phyloP scores from a whole-genome alignment of 1,140 invertebrate genomes.

The Macrosteles quadrilineatus region DNA sequence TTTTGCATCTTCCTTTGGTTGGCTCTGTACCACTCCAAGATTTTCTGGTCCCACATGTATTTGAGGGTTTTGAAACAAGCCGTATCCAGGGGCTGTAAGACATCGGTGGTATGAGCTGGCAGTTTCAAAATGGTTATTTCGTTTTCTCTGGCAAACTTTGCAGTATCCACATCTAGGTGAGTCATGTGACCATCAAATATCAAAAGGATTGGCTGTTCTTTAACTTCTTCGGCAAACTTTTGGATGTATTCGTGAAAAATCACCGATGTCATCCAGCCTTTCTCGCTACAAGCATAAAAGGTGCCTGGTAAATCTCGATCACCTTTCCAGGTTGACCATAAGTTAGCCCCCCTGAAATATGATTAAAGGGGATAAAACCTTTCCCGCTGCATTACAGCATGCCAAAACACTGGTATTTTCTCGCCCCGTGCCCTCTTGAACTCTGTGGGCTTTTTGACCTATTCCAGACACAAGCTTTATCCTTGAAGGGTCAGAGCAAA shows the following conservation, averaged over 20 bases:
- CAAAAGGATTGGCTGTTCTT: conserved; percentile 26
- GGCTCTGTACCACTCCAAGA: conserved; percentile 29
- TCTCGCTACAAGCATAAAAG: conserved; percentile 30
- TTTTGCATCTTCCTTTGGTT: conserved; percentile 29
- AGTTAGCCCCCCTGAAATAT: conserved; percentile 27
- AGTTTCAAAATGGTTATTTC: conserved; percentile 28
- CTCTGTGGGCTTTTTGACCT: conserved; percentile 32
- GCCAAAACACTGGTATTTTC: conserved; percentile 32
- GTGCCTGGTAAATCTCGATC: conserved; percentile 31
- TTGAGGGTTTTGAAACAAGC: conserved; percentile 28
- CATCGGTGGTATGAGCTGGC: conserved; percentile 30
- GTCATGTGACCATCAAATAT: conserved; percentile 32
- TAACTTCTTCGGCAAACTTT: too few relatives aligned
- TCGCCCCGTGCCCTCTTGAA: conserved; percentile 22
- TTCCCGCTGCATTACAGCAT: conserved; percentile 30
- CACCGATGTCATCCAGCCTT: conserved; percentile 30
- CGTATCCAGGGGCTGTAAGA: conserved; percentile 30
- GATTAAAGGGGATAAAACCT: conserved; percentile 27
- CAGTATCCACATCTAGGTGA: conserved; percentile 27
- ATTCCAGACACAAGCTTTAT: conserved; percentile 22
- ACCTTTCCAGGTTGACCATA: conserved; percentile 25
- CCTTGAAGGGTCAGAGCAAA: conserved; percentile 28
- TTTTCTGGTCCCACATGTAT: conserved; percentile 18
- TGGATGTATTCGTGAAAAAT: conserved; percentile 28
- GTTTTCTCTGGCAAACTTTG: conserved; percentile 4